Evolutionary conservation across 2,113 vertebrate species (phyloP).

Genomic region (Riparia riparia): DNA sequence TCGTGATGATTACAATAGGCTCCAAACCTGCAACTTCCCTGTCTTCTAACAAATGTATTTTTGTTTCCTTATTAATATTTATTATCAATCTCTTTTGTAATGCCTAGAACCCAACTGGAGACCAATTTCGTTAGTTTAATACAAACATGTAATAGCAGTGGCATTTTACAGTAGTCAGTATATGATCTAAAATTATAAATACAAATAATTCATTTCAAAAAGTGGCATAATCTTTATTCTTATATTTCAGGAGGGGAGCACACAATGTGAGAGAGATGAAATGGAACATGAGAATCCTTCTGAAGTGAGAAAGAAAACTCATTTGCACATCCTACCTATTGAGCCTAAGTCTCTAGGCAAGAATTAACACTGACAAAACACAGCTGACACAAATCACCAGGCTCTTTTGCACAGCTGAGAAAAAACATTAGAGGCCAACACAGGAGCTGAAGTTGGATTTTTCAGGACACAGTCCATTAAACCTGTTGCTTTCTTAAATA

Average conservation of each 20-base stretch:
- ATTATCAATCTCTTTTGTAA: not conserved
- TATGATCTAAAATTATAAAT: not conserved
- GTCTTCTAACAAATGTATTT: not conserved
- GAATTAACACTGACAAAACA: not conserved
- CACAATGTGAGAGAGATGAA: not conserved
- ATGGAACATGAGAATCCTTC: not conserved
- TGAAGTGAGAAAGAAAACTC: not conserved
- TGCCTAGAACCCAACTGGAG: not conserved
- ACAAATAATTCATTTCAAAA: not conserved
- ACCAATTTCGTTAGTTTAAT: not conserved
- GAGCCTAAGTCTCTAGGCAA: not conserved
- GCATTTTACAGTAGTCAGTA: not conserved
- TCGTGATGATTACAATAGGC: not conserved
- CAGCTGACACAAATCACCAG: not conserved
- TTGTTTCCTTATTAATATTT: not conserved
- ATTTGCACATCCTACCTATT: not conserved
- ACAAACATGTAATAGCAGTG: not conserved
- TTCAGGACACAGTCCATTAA: not conserved
- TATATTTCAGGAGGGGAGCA: not conserved
- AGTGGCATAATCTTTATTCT: not conserved
- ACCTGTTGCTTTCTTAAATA: not conserved
- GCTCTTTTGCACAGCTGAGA: not conserved
- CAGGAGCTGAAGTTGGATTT: not conserved
- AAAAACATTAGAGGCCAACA: not conserved
- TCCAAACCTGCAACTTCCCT: not conserved